Percentiles rank a stretch among this genome's conserved stretches.
Conservation (phyloP, 2,888 invertebrate genomes). For the Ichneumoninae sp. region DNA sequence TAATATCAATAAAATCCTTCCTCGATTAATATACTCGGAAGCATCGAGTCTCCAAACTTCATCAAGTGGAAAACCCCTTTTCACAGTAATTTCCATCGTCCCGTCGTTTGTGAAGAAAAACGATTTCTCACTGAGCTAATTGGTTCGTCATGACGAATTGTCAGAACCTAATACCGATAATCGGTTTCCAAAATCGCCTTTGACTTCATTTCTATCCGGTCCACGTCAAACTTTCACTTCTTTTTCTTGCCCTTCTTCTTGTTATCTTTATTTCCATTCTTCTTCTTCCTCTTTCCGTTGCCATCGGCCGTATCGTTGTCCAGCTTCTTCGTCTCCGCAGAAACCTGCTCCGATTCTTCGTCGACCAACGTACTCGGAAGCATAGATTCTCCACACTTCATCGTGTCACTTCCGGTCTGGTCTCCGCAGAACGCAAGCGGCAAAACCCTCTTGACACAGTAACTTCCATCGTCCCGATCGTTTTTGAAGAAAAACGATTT, state of each 20-base stretch:
- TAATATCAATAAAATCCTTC: too few relatives aligned
- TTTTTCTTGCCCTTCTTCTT: constrained; percentile 63
- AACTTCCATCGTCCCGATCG: constrained; percentile 72
- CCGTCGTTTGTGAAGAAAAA: constrained; percentile 75
- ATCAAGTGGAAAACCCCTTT: too few relatives aligned
- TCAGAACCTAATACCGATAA: constrained; percentile 70
- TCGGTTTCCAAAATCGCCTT: constrained; percentile 32
- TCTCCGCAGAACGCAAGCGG: constrained; percentile 44
- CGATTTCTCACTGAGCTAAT: constrained; percentile 72
- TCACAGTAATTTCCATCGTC: constrained; percentile 73
- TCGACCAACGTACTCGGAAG: constrained; percentile 55
- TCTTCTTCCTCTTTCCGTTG: constrained; percentile 54
- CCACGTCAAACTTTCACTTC: constrained; percentile 46
- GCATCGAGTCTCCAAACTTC: constrained; percentile 57
- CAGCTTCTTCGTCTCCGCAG: constrained; percentile 48
- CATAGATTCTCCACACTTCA: constrained; percentile 57
- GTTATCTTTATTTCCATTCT: constrained; percentile 43
- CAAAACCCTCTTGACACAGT: constrained; percentile 73
- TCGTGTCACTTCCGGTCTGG: constrained; percentile 50
- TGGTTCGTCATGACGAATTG: constrained; percentile 76
- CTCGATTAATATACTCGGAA: constrained; percentile 53
- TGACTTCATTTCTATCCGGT: constrained; percentile 14
- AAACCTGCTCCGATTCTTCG: constrained; percentile 56
- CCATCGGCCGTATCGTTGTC: constrained; percentile 40
- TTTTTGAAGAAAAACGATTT: constrained; percentile 76